These are phyloP conservation scores for Dolichotis patagonum DNA, from an alignment of 2,113 vertebrate species.

Conservation along the genomic window DNA sequence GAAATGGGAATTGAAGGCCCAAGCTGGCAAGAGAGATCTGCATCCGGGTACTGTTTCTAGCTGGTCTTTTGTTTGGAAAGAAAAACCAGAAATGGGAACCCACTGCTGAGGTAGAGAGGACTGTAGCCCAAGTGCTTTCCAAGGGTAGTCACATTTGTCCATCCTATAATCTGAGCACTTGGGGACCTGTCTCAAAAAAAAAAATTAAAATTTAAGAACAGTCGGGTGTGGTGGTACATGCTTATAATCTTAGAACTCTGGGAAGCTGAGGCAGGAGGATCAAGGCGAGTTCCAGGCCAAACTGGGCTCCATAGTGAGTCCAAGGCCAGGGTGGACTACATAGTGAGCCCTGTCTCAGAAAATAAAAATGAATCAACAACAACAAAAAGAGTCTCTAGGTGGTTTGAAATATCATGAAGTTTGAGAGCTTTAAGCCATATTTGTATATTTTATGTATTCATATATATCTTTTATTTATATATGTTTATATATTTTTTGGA, in stretches of 20 bases:
- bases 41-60: background rate
- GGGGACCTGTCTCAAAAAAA: background rate
- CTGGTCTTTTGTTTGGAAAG: background rate
- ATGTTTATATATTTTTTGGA: background rate
- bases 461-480: background rate
- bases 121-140: background rate
- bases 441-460: background rate
- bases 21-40: background rate
- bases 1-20: background rate
- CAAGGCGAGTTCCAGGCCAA: background rate
- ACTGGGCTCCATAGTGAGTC: background rate
- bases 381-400: background rate
- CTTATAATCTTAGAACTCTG: background rate
- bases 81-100: background rate
- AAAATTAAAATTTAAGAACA: no score
- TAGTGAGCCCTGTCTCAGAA: background rate
- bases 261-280: background rate
- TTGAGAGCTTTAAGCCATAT: background rate
- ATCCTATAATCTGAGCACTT: background rate
- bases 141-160: background rate
- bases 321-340: background rate
- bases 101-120: background rate
- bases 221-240: no score
- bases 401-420: background rate
- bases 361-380: background rate